A percentile compares a stretch with the other conserved stretches of the same genome.
Conservation (phyloP, 2,888 invertebrate species). For the Julus scanicus region DNA sequence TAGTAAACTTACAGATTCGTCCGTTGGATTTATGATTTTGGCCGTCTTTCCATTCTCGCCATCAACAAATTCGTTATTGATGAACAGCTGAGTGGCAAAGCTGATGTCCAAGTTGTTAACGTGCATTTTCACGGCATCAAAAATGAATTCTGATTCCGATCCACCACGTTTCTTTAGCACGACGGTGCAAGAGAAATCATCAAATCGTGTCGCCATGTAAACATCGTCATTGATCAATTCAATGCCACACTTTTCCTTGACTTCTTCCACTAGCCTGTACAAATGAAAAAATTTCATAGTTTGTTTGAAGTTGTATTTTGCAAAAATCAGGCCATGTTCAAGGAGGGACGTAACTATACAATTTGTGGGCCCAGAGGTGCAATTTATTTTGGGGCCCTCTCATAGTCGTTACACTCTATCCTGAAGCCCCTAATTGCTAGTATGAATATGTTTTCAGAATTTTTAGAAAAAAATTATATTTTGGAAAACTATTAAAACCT, state of each 20-base stretch:
- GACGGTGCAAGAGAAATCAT: slow-evolving; percentile 79
- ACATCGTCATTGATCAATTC: slow-evolving; percentile 88
- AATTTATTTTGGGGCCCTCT: too few species aligned
- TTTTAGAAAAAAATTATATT: too few species aligned
- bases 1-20: slow-evolving; percentile 74
- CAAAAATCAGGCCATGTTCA: background rate
- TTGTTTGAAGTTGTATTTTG: too few species aligned
- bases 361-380: too few species aligned
- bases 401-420: too few species aligned
- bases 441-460: too few species aligned
- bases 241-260: slow-evolving; percentile 81
- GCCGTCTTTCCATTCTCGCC: slow-evolving; percentile 64
- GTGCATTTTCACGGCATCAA: slow-evolving; percentile 77
- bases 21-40: slow-evolving; percentile 81
- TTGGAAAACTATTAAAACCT: too few species aligned
- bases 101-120: slow-evolving; percentile 85
- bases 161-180: slow-evolving; percentile 76
- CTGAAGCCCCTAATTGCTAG: too few species aligned
- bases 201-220: slow-evolving; percentile 90
- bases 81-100: slow-evolving; percentile 91
- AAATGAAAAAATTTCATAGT: too few species aligned
- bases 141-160: slow-evolving; percentile 71
- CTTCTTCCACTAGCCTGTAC: slow-evolving; percentile 84
- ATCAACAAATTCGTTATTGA: slow-evolving; percentile 89
- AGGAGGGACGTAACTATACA: background rate